Conservation (phyloP, 2,113 vertebrate genomes). For the Brachypodius melanocephalos region DNA sequence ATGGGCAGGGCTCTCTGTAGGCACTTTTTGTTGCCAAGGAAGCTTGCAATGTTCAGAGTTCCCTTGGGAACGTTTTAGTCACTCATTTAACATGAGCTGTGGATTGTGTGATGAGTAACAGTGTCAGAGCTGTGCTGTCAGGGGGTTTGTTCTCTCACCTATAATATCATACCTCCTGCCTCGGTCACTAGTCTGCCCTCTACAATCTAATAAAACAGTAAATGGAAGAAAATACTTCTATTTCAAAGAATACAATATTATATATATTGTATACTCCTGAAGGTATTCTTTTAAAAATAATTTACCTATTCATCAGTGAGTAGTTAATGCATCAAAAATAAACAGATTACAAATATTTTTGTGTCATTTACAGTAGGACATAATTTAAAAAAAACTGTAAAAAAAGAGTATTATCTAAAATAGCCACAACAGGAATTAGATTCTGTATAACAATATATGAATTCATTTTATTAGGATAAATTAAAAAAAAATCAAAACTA, state of each 20-base stretch:
- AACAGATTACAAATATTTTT: not conserved
- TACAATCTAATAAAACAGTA: not conserved
- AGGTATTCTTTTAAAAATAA: not conserved
- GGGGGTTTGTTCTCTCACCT: conserved; percentile 15
- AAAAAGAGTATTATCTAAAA: not conserved
- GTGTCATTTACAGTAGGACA: not conserved
- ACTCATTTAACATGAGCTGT: conserved; percentile 33
- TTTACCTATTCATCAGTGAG: not conserved
- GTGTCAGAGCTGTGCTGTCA: not conserved
- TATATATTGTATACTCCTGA: not conserved
- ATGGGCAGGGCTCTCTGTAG: conserved; percentile 27
- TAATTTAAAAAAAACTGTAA: not conserved
- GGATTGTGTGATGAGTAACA: not conserved
- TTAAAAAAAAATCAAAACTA: not conserved
- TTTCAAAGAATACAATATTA: not conserved
- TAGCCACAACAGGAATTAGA: not conserved
- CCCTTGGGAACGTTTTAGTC: conserved; percentile 40
- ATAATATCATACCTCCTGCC: not conserved
- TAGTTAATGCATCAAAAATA: not conserved
- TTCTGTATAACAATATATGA: not conserved
- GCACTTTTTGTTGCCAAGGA: conserved; percentile 22
- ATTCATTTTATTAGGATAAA: not conserved
- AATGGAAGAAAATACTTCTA: not conserved
- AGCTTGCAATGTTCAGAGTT: not conserved
- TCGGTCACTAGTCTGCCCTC: not conserved